Evolutionary conservation across 2,797 vertebrate species (phyloP).

Genomic region (Acanthiza pusilla): DNA sequence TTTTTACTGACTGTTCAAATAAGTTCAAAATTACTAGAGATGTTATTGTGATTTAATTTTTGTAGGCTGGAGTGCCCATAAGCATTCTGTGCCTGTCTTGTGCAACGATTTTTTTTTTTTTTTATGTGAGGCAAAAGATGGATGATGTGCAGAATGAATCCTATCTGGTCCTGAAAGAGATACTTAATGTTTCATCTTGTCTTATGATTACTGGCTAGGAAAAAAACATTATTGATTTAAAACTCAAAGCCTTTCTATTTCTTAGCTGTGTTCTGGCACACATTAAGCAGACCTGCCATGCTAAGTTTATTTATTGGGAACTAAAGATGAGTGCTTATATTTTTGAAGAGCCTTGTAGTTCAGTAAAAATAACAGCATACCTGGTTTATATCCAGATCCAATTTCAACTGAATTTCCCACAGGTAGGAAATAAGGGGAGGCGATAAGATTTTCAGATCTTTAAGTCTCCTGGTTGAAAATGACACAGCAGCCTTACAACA

Average conservation of each 20-base stretch:
- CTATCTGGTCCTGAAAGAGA: slow-evolving; percentile 5
- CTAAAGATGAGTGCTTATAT: background rate
- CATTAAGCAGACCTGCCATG: slow-evolving; percentile 35
- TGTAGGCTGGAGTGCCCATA: background rate
- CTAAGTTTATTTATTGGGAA: slow-evolving; percentile 41
- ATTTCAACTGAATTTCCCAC: background rate
- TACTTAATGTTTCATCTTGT: slow-evolving; percentile 50
- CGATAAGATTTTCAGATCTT: slow-evolving; percentile 1
- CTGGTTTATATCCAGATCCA: background rate
- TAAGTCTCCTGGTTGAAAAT: background rate
- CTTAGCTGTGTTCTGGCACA: slow-evolving; percentile 29
- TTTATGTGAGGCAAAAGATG: slow-evolving; percentile 7
- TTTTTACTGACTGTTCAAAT: background rate
- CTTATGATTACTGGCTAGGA: slow-evolving; percentile 27
- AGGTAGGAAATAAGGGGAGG: background rate
- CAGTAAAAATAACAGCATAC: background rate
- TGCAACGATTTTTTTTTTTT: background rate
- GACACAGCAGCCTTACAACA: background rate
- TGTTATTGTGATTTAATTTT: background rate
- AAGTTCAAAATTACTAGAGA: background rate
- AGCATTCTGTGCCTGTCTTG: background rate
- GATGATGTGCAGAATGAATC: slow-evolving; percentile 16
- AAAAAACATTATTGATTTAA: slow-evolving; percentile 63
- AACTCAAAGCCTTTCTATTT: slow-evolving; percentile 43
- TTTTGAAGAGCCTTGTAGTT: background rate